Conservation (phyloP, 1,140 invertebrate species). For the Eriosoma lanigerum region DNA sequence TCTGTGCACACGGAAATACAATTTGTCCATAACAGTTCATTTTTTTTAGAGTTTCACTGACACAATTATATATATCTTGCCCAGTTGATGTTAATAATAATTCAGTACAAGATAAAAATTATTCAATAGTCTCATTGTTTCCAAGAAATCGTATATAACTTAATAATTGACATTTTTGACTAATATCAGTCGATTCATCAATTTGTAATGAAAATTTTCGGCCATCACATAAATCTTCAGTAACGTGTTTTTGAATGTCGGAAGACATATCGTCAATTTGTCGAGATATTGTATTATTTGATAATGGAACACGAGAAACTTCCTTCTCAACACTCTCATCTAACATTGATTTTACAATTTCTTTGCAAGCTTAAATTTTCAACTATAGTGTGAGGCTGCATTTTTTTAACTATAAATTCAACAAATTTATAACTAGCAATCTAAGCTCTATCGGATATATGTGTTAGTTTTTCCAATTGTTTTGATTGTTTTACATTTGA, state of each 20-base stretch:
- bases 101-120: too few relatives aligned
- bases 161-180: constrained; percentile 1
- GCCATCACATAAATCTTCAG: neutral
- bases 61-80: too few relatives aligned
- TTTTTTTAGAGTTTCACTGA: neutral
- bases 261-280: constrained; percentile 30
- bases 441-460: neutral
- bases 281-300: constrained; percentile 10
- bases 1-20: constrained; percentile 1
- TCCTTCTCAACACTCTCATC: too few relatives aligned
- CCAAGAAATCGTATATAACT: constrained; percentile 8
- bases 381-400: neutral
- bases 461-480: constrained; percentile 3
- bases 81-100: too few relatives aligned
- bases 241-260: constrained; percentile 12
- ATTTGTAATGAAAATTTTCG: too few relatives aligned
- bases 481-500: constrained; percentile 1
- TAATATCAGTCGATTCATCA: too few relatives aligned
- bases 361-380: constrained; percentile 7
- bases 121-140: neutral
- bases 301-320: too few relatives aligned
- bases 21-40: constrained; percentile 10
- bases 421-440: constrained; percentile 7
- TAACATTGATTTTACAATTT: too few relatives aligned
- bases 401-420: constrained; percentile 11